Evolutionary conservation across 2,888 invertebrate species (phyloP), one percentile per base, ranked within the genome.

Genomic region (Odontothrips loti): DNA sequence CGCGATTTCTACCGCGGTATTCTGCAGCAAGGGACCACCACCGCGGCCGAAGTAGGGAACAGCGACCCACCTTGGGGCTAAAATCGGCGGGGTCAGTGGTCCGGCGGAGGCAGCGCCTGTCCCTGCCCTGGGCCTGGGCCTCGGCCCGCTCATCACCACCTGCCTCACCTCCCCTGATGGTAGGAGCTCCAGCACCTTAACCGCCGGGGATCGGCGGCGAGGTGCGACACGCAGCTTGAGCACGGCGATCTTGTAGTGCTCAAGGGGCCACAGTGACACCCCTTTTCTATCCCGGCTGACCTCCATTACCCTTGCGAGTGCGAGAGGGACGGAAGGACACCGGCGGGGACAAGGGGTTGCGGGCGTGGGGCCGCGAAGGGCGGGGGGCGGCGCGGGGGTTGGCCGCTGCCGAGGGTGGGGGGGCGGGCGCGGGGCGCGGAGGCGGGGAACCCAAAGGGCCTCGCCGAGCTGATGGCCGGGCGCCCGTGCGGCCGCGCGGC

Each of bases 231-330:
- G 58, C 58, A 11, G 58, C 58, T 1, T 17, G 3, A 11, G 51
- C 51, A 6, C 34, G 34, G 34, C 2, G 3, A 43, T 6, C 34
- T 43, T 43, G 34, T 43, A 2, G 34, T 43, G 34, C 34, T 43
- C 34, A 43, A 43, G 34, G 34, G 34, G 34, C 34, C 34, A 6
- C 34, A 2, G 34, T 6, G 34, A 4, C 34, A 6, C 34, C 34
- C 34, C 34, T 6, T 43, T 43, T 43, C 34, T 43, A 43, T 43
- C 34, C 34, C 34, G 34, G 3, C 23, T 75, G 68, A 75, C 68
- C 68, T 75, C 68, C 68, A 75, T 75, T 75, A 75, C 68, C 68
- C 68, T 75, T 27, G 23, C 68, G 68, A 10, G 68, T 11, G 68
- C 68, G 23, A 23, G 23, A 23, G 23, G 68, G 68, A 23, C 23